Evolutionary conservation across 2,888 invertebrate genomes (phyloP).

Genomic region (Syrista parreyssii): DNA sequence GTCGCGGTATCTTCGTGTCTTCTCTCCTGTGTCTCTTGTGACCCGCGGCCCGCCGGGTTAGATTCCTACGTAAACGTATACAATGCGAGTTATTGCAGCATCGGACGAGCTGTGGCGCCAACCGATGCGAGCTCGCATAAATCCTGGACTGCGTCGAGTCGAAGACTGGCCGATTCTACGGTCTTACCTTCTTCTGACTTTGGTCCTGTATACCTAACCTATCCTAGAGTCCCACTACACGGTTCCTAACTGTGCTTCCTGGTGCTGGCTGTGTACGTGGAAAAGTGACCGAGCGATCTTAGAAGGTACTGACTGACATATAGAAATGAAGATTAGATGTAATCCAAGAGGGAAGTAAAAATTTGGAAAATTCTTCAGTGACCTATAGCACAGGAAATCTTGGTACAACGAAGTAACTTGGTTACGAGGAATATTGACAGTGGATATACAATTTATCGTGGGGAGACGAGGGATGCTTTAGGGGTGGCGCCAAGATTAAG

Average conservation of each 20-base stretch:
- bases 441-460: background rate
- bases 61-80: slow-evolving; percentile 62
- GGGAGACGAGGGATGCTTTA: background rate
- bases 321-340: no score
- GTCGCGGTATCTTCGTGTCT: slow-evolving; percentile 32
- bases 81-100: slow-evolving; percentile 65
- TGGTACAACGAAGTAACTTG: background rate
- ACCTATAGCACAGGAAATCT: accelerated
- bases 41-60: slow-evolving; percentile 63
- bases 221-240: background rate
- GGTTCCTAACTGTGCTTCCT: background rate
- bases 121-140: slow-evolving; percentile 60
- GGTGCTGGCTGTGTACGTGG: background rate
- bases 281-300: background rate
- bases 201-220: background rate
- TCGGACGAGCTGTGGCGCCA: slow-evolving; percentile 52
- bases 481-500: background rate
- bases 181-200: background rate
- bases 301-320: background rate
- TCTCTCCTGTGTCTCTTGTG: slow-evolving; percentile 52
- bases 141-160: slow-evolving; percentile 35
- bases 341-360: background rate
- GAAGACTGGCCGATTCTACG: background rate
- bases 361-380: background rate
- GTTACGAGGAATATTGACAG: background rate